These are phyloP conservation scores for Xenopus borealis DNA, from an alignment of 2,113 vertebrate genomes.

Conservation along the genomic window DNA sequence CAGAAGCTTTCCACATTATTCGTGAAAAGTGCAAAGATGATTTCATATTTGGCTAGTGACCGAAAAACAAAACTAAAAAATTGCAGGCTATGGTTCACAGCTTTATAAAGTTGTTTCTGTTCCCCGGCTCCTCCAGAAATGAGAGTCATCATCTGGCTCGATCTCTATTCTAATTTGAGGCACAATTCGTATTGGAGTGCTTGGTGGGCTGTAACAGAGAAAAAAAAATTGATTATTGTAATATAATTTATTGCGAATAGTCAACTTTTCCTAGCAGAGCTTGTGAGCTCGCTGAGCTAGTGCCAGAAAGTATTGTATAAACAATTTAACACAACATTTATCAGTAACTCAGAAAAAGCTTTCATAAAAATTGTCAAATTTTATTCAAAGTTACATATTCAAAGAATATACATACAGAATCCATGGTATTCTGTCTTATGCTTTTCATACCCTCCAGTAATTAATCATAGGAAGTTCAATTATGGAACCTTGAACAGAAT, in stretches of 20 bases:
- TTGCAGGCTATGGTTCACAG: conserved; percentile 46
- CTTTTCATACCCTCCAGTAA: too few species aligned
- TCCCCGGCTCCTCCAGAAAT: conserved; percentile 84
- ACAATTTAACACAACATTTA: too few species aligned
- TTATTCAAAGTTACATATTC: too few species aligned
- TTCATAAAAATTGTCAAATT: too few species aligned
- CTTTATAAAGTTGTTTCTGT: conserved; percentile 87
- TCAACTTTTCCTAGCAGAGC: too few species aligned
- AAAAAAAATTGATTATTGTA: conserved; percentile 16
- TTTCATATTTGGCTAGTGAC: conserved; percentile 59
- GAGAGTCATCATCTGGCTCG: conserved; percentile 75
- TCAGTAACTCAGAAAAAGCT: too few species aligned
- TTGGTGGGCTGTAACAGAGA: conserved; percentile 76
- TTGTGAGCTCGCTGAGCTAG: too few species aligned
- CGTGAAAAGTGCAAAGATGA: conserved; percentile 32
- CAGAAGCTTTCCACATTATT: conserved; percentile 1
- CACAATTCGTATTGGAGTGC: conserved; percentile 84
- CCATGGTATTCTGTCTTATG: too few species aligned
- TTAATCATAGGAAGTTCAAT: too few species aligned
- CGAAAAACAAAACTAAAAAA: conserved; percentile 22
- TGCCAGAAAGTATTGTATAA: too few species aligned
- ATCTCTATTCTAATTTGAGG: conserved; percentile 95
- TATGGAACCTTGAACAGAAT: too few species aligned
- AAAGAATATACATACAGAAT: too few species aligned
- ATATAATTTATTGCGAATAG: background rate